Base-by-base conservation (phyloP, 2,113 vertebrate species). In the Lepus europaeus region DNA sequence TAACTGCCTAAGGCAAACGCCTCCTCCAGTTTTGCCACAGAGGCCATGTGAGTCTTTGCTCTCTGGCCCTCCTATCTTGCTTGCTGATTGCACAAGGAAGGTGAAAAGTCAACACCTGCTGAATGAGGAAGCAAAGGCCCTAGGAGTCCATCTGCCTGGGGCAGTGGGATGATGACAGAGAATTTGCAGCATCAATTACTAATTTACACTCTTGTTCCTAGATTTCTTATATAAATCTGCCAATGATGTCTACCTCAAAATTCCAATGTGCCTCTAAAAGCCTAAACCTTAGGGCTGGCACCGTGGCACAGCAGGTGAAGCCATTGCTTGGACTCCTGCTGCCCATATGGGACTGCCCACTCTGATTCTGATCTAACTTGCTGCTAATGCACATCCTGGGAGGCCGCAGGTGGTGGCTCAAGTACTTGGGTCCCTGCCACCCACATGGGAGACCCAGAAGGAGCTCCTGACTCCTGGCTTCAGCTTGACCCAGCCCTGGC, bases 161-260 rank as follows among this genome's bases (percentile, higher is more conserved):
- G 36, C 27, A 19, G 31, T 11, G 59, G 49, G n/a, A 53, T n/a
- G 89, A 23, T 31, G 19, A 45, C 45, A 45, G 61, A 45, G 87
- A 90, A 51, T 95, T 77, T 64, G 72, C 22, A 96, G 68, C 95
- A 95, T 96, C 95, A 72, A 69, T 96, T 97, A 97, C 92, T 93
- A 95, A 97, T 85, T 96, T 97, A 97, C 61, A 45, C 91, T 97
- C 96, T 56, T 90, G 45, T 95, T 95, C 93, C 95, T 94, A 94
- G 73, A 97, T 95, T 96, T 90, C 84, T 96, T 91, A 93, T 0
- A 94, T 85, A 83, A 98, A 97, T 97, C 96, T 96, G 90, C 94
- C 97, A 82, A 76, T 95, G 97, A 96, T 85, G 94, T 97, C 92
- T 93, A 82, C 92, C 89, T 97, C 88, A 25, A 97, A 97, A 97